Conservation (phyloP, 1,140 invertebrate genomes). For the Drosophila lini region DNA sequence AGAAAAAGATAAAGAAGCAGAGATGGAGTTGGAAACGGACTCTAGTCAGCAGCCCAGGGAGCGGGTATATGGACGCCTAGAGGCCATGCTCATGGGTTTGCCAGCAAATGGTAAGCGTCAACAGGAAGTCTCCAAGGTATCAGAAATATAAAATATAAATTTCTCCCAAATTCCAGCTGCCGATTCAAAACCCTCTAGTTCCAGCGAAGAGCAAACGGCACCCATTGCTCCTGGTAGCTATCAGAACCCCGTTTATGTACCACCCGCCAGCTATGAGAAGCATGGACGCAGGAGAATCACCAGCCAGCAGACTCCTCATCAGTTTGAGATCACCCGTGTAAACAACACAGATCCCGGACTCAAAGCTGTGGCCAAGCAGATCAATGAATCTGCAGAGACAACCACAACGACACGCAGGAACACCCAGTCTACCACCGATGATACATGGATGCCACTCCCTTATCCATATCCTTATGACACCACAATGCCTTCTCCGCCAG, state of each 20-base stretch:
- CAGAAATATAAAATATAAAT: not conserved
- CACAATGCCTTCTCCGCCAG: slow-evolving; percentile 47
- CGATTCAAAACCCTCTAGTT: slow-evolving; percentile 27
- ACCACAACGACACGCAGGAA: slow-evolving; percentile 27
- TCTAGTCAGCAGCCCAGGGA: slow-evolving; percentile 42
- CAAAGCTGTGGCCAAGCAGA: slow-evolving; percentile 58
- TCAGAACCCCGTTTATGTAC: slow-evolving; percentile 20
- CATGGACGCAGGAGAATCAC: slow-evolving; percentile 52
- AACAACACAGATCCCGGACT: slow-evolving; percentile 55
- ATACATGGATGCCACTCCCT: slow-evolving; percentile 67
- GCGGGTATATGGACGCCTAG: slow-evolving; percentile 57
- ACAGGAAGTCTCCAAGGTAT: not conserved
- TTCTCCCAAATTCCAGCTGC: slow-evolving; percentile 7
- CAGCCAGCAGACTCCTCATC: slow-evolving; percentile 10
- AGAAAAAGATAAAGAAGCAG: not conserved
- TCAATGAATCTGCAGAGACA: slow-evolving; percentile 66
- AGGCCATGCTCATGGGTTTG: slow-evolving; percentile 71
- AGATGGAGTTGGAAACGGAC: slow-evolving; percentile 6
- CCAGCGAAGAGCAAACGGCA: slow-evolving; percentile 45
- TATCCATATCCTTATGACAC: slow-evolving; percentile 70
- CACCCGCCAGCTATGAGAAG: slow-evolving; percentile 52
- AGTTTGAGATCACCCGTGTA: slow-evolving; percentile 31
- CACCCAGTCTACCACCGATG: slow-evolving; percentile 37
- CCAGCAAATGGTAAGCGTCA: slow-evolving; percentile 54
- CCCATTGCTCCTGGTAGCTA: slow-evolving; percentile 39